phyloP scores from a whole-genome alignment of 37 sponge, comb jelly and placozoan species.

The Aphrocallistes beatrix region DNA sequence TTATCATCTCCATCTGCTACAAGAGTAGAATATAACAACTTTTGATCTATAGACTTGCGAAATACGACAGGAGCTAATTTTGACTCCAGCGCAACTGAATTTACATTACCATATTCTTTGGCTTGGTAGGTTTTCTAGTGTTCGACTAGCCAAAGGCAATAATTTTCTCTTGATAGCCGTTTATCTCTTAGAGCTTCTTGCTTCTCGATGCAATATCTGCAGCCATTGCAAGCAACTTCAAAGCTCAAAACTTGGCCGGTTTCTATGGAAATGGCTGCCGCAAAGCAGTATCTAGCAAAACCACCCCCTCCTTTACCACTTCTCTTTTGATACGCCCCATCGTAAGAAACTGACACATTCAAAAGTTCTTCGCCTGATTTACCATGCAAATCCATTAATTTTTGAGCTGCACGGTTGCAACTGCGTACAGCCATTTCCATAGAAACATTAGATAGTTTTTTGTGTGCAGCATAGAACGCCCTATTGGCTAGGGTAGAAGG shows the following conservation, averaged over 20 bases:
- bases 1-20: not conserved
- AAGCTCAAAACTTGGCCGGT: not conserved
- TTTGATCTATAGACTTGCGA: not conserved
- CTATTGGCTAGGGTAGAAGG: not conserved
- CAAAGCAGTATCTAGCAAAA: not conserved
- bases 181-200: not conserved
- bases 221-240: not conserved
- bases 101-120: not conserved
- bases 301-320: not conserved
- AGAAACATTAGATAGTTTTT: not conserved
- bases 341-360: not conserved
- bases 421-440: not conserved
- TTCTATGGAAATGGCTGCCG: not conserved
- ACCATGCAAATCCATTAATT: not conserved
- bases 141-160: not conserved
- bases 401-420: not conserved
- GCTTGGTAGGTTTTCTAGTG: not conserved
- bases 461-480: not conserved
- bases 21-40: not conserved
- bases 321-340: not conserved
- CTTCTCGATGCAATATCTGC: not conserved
- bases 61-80: not conserved
- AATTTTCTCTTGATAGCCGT: not conserved
- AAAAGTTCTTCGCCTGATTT: not conserved
- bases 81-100: not conserved